Base-by-base conservation (phyloP, 1,140 invertebrate species). In the Paraescarpia echinospica region DNA sequence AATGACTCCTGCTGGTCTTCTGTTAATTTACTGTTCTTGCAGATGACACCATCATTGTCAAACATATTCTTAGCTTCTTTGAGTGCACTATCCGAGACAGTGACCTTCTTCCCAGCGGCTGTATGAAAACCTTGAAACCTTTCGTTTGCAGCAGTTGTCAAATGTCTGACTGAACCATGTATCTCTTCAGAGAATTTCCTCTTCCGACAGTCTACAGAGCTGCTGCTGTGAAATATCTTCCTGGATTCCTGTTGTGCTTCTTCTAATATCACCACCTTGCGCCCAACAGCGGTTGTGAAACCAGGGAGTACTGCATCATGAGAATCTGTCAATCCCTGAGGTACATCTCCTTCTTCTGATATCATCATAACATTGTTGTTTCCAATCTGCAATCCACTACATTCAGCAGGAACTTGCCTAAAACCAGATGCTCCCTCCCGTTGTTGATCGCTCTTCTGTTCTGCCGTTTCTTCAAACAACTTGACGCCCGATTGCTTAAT, bases 11-110 rank as follows among this genome's bases (percentile, higher is more conserved):
- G 59, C 59, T 31, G 14, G 14, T 77, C 59, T 77, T 2, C 27
- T 77, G 59, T 12, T 77, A 27, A 77, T 18, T 77, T 77, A 18
- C 59, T 77, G 35, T 34, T 34, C 18, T 90, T 33, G 27, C 35
- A 34, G 35, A 18, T 35, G 35, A 90, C n/a, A 90, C 34, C 18
- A 90, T 34, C 18, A 22, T 33, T 35, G 35, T 33, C 33, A 34
- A 90, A 35, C 89, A 90, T 34, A 34, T 34, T 90, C 35, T 35
- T 90, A 35, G 89, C 89, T 35, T 90, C 89, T 31, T 33, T 90
- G 14, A 90, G 35, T 18, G 89, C 89, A 2, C 33, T 34, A 31
- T 90, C 89, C 14, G 89, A 90, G 35, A 90, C 35, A 35, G n/a
- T 31, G 18, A 90, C 31, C 35, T 90, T 90, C 89, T 90, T 90